A percentile compares a stretch with the other conserved stretches of the same genome.
Evolutionary conservation across 2,113 vertebrate genomes (phyloP).

Genomic region (Campylomormyrus numenius): DNA sequence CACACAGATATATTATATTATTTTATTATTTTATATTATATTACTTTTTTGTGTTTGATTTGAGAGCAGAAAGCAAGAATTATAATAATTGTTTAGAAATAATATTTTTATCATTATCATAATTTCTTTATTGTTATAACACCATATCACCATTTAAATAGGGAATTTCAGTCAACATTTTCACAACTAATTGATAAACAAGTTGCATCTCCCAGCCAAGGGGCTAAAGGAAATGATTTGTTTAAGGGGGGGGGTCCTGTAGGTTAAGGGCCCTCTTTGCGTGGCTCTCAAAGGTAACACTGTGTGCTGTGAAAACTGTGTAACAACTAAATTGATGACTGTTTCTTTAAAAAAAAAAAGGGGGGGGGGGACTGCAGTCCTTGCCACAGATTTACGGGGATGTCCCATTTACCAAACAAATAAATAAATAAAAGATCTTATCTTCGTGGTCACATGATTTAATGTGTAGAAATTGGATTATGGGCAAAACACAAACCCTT

Average conservation of each 20-base stretch:
- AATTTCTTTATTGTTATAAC: background rate
- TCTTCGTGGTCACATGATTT: slow-evolving; percentile 46
- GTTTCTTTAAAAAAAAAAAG: background rate
- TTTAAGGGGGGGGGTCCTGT: background rate
- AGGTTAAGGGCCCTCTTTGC: background rate
- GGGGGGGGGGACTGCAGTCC: slow-evolving; percentile 14
- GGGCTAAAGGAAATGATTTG: background rate
- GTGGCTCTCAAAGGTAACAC: background rate
- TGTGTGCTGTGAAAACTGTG: background rate
- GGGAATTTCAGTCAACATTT: background rate
- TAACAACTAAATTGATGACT: background rate
- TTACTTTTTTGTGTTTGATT: background rate
- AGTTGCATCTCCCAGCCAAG: background rate
- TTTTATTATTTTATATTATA: background rate
- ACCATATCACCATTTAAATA: background rate
- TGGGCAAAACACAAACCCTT: slow-evolving; percentile 48
- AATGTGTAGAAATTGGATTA: slow-evolving; percentile 52
- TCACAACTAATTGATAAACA: background rate
- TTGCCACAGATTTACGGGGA: slow-evolving; percentile 19
- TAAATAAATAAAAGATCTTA: slow-evolving; percentile 33
- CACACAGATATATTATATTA: background rate
- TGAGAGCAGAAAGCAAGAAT: background rate
- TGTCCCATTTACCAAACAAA: slow-evolving; percentile 29
- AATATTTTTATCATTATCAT: background rate
- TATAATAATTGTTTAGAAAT: background rate